Base-by-base conservation (phyloP, 2,888 invertebrate species). In the Pollenia angustigena region DNA sequence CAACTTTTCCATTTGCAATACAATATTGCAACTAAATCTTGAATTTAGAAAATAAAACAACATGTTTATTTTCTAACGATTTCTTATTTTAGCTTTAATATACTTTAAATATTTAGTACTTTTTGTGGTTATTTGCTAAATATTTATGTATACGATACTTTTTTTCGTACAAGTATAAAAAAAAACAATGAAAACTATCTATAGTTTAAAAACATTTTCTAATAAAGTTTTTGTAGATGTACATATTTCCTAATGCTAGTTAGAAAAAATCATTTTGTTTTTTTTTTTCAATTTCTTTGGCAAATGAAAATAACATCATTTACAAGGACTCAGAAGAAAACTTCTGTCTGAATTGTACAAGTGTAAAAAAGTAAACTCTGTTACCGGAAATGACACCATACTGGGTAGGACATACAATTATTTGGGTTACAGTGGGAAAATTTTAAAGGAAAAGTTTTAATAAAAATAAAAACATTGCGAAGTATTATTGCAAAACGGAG, bases 331-430 rank as follows among this genome's bases (percentile, higher is more conserved):
- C 7, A 32, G 40, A 40, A 50, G 44, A 52, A 68, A 75, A 69
- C 9, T 58, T 69, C 10, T 42, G 64, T 64, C 52, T 54, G 44
- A 62, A 54, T 69, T 60, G 23, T n/a, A 42, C n/a, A 46, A 78
- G 56, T 56, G 50, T 62, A 18, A 8, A 64, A 78, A 42, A 66
- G n/a, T 54, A 56, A 66, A 42, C 44, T 78, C 66, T 83, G 66
- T 66, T 66, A 72, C 6, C 72, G 83, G 83, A 83, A 78, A 58
- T 72, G 66, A 58, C 83, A 78, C 78, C 83, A 83, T 78, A 56
- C 58, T 78, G 78, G 11, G 68, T 14, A 32, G 68, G 14, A 44
- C 14, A 23, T 14, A 64, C 1, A 44, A 18, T 50, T 40, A 32
- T 50, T 62, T 60, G 12, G 3, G 9, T 23, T 11, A 32, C 46